phyloP scores from a whole-genome alignment of 2,888 invertebrate genomes.

The Entomobrya proxima region DNA sequence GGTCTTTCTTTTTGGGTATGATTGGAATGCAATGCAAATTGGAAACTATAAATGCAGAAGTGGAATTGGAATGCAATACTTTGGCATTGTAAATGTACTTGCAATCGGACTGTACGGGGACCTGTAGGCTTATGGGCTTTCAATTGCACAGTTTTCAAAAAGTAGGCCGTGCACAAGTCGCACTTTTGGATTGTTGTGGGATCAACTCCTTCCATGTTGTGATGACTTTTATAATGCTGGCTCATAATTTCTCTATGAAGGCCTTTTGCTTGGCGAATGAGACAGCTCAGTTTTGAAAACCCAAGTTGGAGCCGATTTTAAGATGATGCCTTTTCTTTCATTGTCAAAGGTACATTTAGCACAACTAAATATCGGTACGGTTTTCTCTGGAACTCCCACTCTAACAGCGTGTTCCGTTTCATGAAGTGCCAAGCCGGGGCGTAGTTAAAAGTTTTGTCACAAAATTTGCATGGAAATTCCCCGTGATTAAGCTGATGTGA shows the following conservation, averaged over 20 bases:
- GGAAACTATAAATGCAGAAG: no score
- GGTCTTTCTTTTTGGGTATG: no score
- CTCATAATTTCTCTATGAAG: background rate
- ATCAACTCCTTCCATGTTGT: background rate
- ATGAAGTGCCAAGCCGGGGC: background rate
- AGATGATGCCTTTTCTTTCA: background rate
- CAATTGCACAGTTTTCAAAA: background rate
- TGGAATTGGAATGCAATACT: no score
- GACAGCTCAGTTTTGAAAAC: background rate
- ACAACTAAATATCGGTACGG: background rate
- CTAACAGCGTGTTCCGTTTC: background rate
- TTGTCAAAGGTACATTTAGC: background rate
- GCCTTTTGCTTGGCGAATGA: background rate
- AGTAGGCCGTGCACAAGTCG: background rate
- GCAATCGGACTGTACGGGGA: no score
- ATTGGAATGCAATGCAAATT: no score
- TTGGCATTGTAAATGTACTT: no score
- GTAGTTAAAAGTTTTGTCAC: background rate
- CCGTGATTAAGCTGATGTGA: no score
- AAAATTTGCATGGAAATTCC: background rate
- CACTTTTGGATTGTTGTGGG: background rate
- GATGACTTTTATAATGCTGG: background rate
- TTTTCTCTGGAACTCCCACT: background rate
- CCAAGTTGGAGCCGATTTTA: background rate
- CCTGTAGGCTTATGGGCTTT: background rate